Base-by-base conservation (phyloP, 1,140 invertebrate genomes). In the Hesperophylax magnus region DNA sequence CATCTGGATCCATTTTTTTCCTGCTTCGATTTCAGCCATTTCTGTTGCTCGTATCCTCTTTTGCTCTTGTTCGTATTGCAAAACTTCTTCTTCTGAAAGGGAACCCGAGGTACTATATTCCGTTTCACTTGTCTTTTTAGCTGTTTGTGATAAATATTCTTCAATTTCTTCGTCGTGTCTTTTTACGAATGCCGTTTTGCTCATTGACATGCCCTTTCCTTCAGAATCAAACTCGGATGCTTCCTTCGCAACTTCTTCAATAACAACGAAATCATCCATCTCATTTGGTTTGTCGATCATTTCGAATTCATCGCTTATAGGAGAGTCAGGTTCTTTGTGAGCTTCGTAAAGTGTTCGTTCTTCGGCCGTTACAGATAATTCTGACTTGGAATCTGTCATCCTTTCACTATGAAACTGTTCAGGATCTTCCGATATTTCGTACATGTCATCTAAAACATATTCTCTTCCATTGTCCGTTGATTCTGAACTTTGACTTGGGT, bases 1-100 rank as follows among this genome's bases (percentile, higher is more conserved):
- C 93, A 96, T 95, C 88, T 97, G 95, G 65, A 97, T 94, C 96
- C 96, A 97, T 78, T 95, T 94, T 85, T 96, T 96, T 72, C 95
- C 94, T 7, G 93, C 94, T 85, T 96, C 95, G 60, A 95, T 90
- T 84, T 91, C 91, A 74, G 91, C 90, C 81, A 91, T 88, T 72
- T 91, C 91, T 82, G 91, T 90, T 18, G 91, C 89, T 84, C 90
- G 87, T 39, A 90, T 76, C 85, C 86, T 85, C 79, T 94, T 95
- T 85, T 95, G 94, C 86, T 96, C 95, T 75, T 94, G 92, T 85
- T 96, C 95, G 85, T 95, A 95, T 71, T 92, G 91, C 58, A 93
- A 92, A 7, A 94, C 84, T 81, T 94, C 93, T 84, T 92, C 93
- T 82, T 91, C 90, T 20, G 91, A 90, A 71, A 91, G 86, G 11